Conservation (phyloP, 2,113 vertebrate genomes). For the Psittacara wagleri region DNA sequence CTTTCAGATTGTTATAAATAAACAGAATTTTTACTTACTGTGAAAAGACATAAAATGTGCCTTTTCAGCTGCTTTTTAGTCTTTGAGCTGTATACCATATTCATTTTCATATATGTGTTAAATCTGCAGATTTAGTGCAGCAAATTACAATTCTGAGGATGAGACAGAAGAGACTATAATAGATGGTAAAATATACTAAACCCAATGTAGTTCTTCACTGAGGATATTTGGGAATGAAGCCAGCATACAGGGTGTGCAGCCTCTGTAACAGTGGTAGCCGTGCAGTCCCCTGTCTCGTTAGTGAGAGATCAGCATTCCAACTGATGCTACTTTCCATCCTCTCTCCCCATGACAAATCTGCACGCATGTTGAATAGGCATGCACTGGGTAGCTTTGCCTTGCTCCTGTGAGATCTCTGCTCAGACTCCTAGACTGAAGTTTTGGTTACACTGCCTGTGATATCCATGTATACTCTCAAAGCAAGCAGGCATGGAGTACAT, state of each 20-base stretch:
- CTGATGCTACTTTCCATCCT: neutral
- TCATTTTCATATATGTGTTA: neutral
- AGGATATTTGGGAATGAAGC: neutral
- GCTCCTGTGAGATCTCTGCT: accelerated
- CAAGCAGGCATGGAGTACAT: accelerated
- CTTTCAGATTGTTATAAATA: neutral
- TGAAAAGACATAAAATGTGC: neutral
- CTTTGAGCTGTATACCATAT: neutral
- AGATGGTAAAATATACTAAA: neutral
- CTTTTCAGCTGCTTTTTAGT: neutral
- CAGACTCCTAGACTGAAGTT: neutral
- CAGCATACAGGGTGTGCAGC: accelerated
- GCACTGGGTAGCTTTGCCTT: neutral
- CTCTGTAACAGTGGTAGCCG: accelerated
- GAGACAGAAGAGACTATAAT: neutral
- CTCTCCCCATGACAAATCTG: neutral
- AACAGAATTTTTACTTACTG: neutral
- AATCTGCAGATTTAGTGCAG: neutral
- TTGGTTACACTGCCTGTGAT: neutral
- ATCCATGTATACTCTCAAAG: neutral
- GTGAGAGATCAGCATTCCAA: no score
- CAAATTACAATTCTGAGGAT: neutral
- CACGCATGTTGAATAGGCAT: accelerated
- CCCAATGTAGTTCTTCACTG: neutral
- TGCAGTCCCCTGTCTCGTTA: accelerated